A percentile compares a stretch with the other conserved stretches of the same genome.
phyloP scores from a whole-genome alignment of 1,140 invertebrate species.

The Tyrophagus putrescentiae region DNA sequence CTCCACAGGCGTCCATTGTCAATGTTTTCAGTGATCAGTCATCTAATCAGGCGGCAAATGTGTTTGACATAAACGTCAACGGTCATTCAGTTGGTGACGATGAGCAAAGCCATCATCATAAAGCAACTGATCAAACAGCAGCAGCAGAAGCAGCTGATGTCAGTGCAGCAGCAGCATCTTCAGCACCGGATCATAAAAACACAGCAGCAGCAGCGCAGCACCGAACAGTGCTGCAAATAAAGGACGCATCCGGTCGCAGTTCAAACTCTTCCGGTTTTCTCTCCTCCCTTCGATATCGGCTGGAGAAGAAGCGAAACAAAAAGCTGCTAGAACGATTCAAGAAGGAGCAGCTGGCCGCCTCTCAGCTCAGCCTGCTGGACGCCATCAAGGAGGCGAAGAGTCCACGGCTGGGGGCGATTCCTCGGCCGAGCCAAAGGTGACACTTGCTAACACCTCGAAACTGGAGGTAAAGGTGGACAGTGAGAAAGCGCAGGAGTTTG shows the following conservation, averaged over 20 bases:
- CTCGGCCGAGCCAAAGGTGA: not conserved
- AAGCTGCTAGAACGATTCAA: not conserved
- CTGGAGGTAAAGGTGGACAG: not conserved
- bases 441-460: slow-evolving; percentile 10
- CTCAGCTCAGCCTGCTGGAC: not conserved
- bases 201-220: not conserved
- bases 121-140: not conserved
- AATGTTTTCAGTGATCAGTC: not conserved
- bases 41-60: not conserved
- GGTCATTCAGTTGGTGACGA: not conserved
- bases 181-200: not conserved
- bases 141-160: too few relatives aligned
- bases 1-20: not conserved
- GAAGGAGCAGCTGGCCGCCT: not conserved
- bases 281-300: not conserved
- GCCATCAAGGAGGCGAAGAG: not conserved
- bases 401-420: not conserved
- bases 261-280: not conserved
- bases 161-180: too few relatives aligned
- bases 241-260: not conserved
- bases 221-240: not conserved
- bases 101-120: too few relatives aligned
- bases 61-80: not conserved
- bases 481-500: not conserved
- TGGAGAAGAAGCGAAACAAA: slow-evolving; percentile 12